Evolutionary conservation across 2,113 vertebrate species (phyloP), one percentile per base, ranked within the genome.

Genomic region (Cyanistes caeruleus): DNA sequence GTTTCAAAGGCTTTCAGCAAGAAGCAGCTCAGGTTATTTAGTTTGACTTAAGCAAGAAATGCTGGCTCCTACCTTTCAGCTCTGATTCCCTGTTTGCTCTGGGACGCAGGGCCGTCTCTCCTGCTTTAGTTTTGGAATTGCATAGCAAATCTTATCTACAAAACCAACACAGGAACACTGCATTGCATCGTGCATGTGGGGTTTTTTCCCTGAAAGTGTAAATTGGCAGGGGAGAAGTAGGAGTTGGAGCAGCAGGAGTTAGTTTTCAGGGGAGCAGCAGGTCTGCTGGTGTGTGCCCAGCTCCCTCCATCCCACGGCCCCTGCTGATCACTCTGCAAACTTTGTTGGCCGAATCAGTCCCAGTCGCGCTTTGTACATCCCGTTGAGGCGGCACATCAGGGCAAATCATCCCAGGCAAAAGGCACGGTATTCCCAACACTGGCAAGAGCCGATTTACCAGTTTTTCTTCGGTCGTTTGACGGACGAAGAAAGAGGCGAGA

Each of bases 31-130:
- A 81, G 52, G 33, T 83, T 77, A 91, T 73, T 94, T 80, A 80
- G 43, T 75, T 78, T 75, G 33, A 91, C 28, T 87, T 74, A 95
- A 94, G 91, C 1, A 62, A 97, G 87, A 96, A 97, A 96, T 84
- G 64, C 74, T 85, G 70, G 72, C 73, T 96, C 97, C 97, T 97
- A 97, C 97, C 97, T 97, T 97, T 94, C 74, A 80, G 85, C 92
- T 95, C 81, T 82, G 92, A 75, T 84, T 94, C 82, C 84, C 89
- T 95, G 55, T 86, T 96, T 90, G 92, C 63, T 97, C 89, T 89
- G 84, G 87, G 94, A 83, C 3, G 86, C 93, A 69, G 68, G 81
- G 95, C 92, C 53, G 74, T 58, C 82, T 95, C 78, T 93, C 49
- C 87, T 93, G 91, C 80, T 95, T 97, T 79, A 97, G 52, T 62